A percentile compares a stretch with the other conserved stretches of the same genome.
Conservation (phyloP, 2,888 invertebrate genomes). For the Camponotus fellah region DNA sequence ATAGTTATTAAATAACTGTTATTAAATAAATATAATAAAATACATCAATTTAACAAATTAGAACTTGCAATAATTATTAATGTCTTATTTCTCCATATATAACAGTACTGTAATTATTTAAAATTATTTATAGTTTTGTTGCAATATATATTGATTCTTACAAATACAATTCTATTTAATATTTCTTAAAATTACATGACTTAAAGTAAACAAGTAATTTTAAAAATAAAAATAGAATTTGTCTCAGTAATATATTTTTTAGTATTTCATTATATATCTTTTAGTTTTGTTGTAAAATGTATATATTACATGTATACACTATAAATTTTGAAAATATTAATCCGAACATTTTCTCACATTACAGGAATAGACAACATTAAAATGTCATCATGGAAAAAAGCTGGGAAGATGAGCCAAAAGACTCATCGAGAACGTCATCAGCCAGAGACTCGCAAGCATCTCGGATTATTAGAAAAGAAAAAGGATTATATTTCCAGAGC, state of each 20-base stretch:
- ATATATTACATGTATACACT: background rate
- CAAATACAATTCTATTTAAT: background rate
- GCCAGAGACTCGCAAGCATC: constrained; percentile 91
- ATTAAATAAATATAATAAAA: no score
- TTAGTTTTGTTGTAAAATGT: background rate
- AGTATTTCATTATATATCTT: background rate
- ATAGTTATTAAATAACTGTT: no score
- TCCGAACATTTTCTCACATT: background rate
- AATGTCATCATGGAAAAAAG: constrained; percentile 97
- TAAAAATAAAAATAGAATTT: background rate
- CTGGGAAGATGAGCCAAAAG: constrained; percentile 94
- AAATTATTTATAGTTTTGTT: background rate
- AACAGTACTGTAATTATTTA: no score
- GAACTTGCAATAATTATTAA: no score
- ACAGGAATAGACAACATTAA: constrained; percentile 49
- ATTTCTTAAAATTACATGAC: background rate
- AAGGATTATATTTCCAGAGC: constrained; percentile 94
- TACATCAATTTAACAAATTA: no score
- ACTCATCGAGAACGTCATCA: constrained; percentile 95
- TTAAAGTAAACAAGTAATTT: background rate
- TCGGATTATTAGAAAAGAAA: constrained; percentile 95
- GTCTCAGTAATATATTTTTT: background rate
- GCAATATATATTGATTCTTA: no score
- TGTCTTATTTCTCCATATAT: no score
- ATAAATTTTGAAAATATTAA: background rate